phyloP scores from a whole-genome alignment of 2,113 vertebrate species.

The Stigmatopora argus region DNA sequence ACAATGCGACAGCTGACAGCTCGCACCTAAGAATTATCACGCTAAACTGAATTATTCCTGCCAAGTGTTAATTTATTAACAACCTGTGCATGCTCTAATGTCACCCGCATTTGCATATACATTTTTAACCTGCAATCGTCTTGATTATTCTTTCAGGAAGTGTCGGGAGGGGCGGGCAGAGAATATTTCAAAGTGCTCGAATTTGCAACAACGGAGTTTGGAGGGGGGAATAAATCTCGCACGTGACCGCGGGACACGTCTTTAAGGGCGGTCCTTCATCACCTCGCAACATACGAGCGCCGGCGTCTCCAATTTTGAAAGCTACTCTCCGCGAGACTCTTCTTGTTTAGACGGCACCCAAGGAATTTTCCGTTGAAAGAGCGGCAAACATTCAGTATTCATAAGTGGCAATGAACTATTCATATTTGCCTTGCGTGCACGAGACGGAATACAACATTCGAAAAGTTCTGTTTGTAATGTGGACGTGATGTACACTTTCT shows the following conservation, averaged over 20 bases:
- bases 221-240: conserved; percentile 46
- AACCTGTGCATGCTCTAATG: conserved; percentile 82
- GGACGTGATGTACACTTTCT: not conserved
- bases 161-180: conserved; percentile 1
- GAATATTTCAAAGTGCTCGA: conserved; percentile 60
- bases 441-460: conserved; percentile 19
- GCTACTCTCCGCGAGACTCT: conserved; percentile 30
- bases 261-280: conserved; percentile 65
- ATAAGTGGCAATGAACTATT: conserved; percentile 49
- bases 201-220: conserved; percentile 50
- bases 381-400: conserved; percentile 53
- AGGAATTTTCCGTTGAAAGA: conserved; percentile 31
- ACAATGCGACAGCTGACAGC: conserved; percentile 88
- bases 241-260: conserved; percentile 60
- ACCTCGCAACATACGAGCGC: conserved; percentile 58
- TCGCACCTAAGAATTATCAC: conserved; percentile 82
- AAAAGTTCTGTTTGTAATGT: not conserved
- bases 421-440: conserved; percentile 32
- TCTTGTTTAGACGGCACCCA: conserved; percentile 47
- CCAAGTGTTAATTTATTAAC: conserved; percentile 85
- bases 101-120: conserved; percentile 76
- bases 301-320: conserved; percentile 44
- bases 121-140: conserved; percentile 74
- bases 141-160: conserved; percentile 64
- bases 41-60: conserved; percentile 92